phyloP scores from a whole-genome alignment of 2,797 vertebrate genomes.

The Platalea minor region DNA sequence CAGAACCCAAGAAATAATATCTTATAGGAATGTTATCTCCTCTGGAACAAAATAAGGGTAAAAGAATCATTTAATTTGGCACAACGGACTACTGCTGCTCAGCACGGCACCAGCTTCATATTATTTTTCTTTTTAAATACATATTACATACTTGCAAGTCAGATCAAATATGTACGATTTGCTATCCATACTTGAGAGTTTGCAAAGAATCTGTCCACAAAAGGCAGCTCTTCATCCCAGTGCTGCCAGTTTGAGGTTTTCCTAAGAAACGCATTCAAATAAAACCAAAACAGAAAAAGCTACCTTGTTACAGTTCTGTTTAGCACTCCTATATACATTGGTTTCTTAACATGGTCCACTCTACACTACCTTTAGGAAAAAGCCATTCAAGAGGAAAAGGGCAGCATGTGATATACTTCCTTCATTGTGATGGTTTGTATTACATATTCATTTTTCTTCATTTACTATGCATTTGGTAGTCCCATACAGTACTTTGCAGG shows the following conservation, averaged over 20 bases:
- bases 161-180: not conserved
- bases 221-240: not conserved
- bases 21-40: accelerated
- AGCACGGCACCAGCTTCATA: not conserved
- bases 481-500: not conserved
- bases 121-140: not conserved
- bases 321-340: not conserved
- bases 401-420: not conserved
- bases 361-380: not conserved
- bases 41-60: not conserved
- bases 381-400: not conserved
- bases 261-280: not conserved
- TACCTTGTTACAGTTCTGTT: no score
- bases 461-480: not conserved
- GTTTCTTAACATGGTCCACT: not conserved
- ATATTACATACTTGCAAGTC: not conserved
- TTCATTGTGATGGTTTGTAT: not conserved
- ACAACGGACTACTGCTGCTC: not conserved
- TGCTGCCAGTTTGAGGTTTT: not conserved
- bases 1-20: not conserved
- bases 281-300: not conserved
- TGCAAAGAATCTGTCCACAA: not conserved
- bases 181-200: not conserved
- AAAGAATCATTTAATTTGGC: not conserved
- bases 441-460: not conserved